These are phyloP conservation scores for Sebastes reedi DNA, from an alignment of 2,797 vertebrate genomes.

Conservation along the genomic window DNA sequence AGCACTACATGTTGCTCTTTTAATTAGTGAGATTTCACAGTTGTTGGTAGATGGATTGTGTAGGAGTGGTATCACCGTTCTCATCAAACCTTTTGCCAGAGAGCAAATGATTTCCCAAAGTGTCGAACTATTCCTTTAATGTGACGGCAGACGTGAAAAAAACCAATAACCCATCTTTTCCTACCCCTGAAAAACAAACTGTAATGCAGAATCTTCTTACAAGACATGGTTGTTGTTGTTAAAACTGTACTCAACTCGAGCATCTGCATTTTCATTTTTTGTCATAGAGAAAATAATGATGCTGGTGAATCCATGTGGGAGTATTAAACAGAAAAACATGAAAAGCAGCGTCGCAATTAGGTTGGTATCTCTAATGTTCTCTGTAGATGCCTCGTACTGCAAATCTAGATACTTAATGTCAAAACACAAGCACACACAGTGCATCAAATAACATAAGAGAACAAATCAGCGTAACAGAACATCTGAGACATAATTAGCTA, in stretches of 20 bases:
- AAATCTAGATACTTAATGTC: conserved; percentile 1
- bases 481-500: background rate
- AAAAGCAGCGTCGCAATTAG: background rate
- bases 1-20: no score
- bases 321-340: conserved; percentile 8
- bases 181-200: background rate
- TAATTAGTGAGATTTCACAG: no score
- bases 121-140: background rate
- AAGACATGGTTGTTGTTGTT: background rate
- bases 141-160: background rate
- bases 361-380: background rate
- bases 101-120: background rate
- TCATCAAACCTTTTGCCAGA: background rate
- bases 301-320: conserved; percentile 12
- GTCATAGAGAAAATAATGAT: conserved; percentile 34
- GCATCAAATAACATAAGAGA: background rate
- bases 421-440: background rate
- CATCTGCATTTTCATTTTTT: background rate
- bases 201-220: background rate
- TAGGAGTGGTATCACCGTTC: background rate
- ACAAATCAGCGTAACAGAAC: background rate
- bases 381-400: background rate
- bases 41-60: no score
- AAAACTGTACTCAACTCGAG: background rate
- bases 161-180: background rate